Evolutionary conservation across 2,797 vertebrate species (phyloP), one percentile per base, ranked within the genome.

Genomic region (Neomorphus geoffroyi): DNA sequence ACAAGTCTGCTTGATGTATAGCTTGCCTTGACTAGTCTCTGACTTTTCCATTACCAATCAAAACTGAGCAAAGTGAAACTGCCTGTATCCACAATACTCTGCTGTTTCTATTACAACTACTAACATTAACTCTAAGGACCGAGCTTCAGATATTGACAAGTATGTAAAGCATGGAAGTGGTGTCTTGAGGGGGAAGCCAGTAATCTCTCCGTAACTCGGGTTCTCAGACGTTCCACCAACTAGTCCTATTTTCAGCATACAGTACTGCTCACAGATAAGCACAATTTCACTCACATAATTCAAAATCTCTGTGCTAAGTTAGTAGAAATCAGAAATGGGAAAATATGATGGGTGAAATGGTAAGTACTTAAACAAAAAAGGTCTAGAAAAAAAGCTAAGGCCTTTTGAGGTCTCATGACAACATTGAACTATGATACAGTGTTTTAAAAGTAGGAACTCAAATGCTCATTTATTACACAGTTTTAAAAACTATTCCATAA

Each of bases 31-130:
- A 21, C 5, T 48, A 46, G 7, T 15, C 62, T 57, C 4, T 23
- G 10, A 60, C 6, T 72, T 79, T 92, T 88, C 22, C 2, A 1
- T 65, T n/a, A 61, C 6, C 3, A n/a, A 5, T 41, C 45, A 18
- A 17, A 86, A 64, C 2, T 0, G 0, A 71, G 21, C 5, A 56
- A 75, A 79, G 3, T 32, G 17, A 43, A 77, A 45, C 48, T 39
- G 2, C 30, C 30, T 69, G 11, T 18, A 46, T 21, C 14, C 15
- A 30, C 7, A 35, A 4, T 51, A 35, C 18, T 53, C 27, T 69
- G 8, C 4, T 46, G 5, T 33, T 92, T 60, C 4, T 39, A 24
- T 56, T 57, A 18, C 8, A 77, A 8, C 26, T 56, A 28, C 23
- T 73, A 80, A 51, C 4, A 39, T 2, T 56, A 9, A 5, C 61